Base-by-base conservation (phyloP, 2,113 vertebrate genomes). In the Dolichallabes microphthalmus region DNA sequence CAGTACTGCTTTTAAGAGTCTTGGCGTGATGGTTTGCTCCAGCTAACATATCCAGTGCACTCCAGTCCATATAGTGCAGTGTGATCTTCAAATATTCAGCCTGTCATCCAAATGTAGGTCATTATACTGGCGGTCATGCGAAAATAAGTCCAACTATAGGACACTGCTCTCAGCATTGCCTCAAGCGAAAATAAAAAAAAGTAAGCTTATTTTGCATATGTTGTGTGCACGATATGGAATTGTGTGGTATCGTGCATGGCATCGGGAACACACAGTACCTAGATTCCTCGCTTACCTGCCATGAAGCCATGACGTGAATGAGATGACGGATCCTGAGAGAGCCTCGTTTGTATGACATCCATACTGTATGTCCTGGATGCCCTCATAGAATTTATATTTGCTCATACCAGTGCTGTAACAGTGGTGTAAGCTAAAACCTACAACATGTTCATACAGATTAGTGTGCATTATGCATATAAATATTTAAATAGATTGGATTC, bases 261-360 rank as follows among this genome's bases (percentile, higher is more conserved):
- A 80, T 53, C 85, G 82, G 76, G n/a, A 76, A 52, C 52, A 81
- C 85, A 89, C 89, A 88, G 66, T 39, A n/a, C 92, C 91, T 88
- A 89, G 88, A 87, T 87, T 92, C 88, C 89, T 93, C 88, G 89
- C 85, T 92, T 75, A 89, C 87, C 87, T 88, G 88, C 87, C 60
- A 79, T 35, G 66, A 88, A 86, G 84, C 85, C 78, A 53, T 66
- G 86, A 88, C 86, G 89, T 90, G 88, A 88, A 84, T 71, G 85
- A 89, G 88, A 85, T 89, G 90, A 90, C 91, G 90, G 88, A 75
- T 86, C 84, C 4, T 74, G 88, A 87, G 88, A 86, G 80, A n/a
- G 50, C 19, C 32, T 17, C 13, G 9, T 80, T 64, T 50, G 5
- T 63, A 6, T 80, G 78, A 63, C 78, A 11, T 80, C n/a, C 20